phyloP scores from a whole-genome alignment of 2,113 vertebrate species.

The Pituophis catenifer region DNA sequence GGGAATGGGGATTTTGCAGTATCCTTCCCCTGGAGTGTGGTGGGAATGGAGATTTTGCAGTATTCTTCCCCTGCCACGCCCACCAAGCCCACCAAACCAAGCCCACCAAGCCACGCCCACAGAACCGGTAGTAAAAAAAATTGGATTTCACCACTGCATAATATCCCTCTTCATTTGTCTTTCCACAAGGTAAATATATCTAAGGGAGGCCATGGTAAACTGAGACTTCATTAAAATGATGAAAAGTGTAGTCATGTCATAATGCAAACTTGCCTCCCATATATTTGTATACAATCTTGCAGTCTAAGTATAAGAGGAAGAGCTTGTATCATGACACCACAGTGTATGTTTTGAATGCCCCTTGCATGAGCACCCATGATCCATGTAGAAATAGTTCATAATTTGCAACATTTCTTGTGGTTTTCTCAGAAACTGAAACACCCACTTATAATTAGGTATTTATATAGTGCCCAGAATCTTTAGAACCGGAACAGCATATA shows the following conservation, averaged over 20 bases:
- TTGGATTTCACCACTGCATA: no score
- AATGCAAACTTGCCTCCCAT: no score
- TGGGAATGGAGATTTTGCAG: no score
- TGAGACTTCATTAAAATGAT: not conserved
- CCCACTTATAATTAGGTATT: not conserved
- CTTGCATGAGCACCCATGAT: not conserved
- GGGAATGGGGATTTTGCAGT: no score
- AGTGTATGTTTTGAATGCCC: not conserved
- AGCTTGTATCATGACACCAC: not conserved
- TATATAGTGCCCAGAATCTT: not conserved
- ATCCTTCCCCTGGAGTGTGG: no score
- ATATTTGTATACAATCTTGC: not conserved
- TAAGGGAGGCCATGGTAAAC: not conserved
- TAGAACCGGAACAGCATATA: not conserved
- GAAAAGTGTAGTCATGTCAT: not conserved
- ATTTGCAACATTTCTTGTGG: not conserved
- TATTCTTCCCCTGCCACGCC: no score
- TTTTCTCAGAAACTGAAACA: not conserved
- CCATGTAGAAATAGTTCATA: not conserved
- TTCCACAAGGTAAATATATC: not conserved
- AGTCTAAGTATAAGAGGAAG: not conserved
- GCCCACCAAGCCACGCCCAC: no score
- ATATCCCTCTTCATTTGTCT: not conserved
- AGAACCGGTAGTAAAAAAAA: no score
- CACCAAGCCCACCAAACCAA: no score